Evolutionary conservation across 2,888 invertebrate genomes (phyloP).

Genomic region (Rotaria sp.): DNA sequence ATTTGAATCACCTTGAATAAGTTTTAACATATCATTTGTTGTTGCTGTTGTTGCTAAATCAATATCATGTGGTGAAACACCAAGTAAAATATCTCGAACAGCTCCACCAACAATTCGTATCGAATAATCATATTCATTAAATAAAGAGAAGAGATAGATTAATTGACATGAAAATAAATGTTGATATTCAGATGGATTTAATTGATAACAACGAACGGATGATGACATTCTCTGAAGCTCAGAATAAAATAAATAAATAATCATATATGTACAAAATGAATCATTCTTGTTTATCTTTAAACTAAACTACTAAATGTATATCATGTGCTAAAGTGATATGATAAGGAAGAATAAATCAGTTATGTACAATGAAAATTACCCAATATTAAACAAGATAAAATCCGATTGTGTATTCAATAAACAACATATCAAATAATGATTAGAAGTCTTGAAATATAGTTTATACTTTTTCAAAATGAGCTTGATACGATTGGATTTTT

Average conservation of each 20-base stretch:
- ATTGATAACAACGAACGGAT: background rate
- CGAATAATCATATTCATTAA: conserved; percentile 60
- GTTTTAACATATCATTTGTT: conserved; percentile 72
- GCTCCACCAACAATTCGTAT: conserved; percentile 91
- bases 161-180: background rate
- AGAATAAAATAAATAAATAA: background rate
- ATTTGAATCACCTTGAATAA: background rate
- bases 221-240: background rate
- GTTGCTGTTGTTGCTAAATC: conserved; percentile 97
- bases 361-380: no score
- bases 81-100: conserved; percentile 64
- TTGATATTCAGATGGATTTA: background rate
- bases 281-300: no score
- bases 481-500: no score
- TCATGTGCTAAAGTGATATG: no score
- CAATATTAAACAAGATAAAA: no score
- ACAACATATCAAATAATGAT: no score
- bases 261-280: no score
- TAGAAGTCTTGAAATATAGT: no score
- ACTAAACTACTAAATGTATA: no score
- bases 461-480: no score
- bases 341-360: no score
- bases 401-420: no score
- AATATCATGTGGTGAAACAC: conserved; percentile 64
- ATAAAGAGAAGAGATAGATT: background rate